Evolutionary conservation across 2,888 invertebrate species (phyloP).

Genomic region (Nowickia ferox): DNA sequence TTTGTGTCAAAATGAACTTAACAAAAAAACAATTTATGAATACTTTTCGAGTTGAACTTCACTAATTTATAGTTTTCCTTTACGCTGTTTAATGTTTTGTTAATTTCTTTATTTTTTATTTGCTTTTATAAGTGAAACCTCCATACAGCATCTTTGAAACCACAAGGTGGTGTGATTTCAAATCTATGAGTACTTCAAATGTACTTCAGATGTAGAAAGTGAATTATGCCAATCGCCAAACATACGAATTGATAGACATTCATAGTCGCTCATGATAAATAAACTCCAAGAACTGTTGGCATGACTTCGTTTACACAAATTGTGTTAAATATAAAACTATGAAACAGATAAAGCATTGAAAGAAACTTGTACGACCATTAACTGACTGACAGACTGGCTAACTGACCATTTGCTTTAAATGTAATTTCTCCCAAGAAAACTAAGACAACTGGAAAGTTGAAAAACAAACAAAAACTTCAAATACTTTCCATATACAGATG

Average conservation of each 20-base stretch:
- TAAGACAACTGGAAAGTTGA: slow-evolving; percentile 11
- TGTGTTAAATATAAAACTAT: background rate
- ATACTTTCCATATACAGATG: slow-evolving; percentile 20
- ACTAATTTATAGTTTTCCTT: background rate
- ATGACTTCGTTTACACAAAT: slow-evolving; percentile 47
- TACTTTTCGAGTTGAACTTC: background rate
- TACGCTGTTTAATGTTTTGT: background rate
- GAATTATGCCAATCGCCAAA: slow-evolving; percentile 25
- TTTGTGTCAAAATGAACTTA: too few relatives aligned
- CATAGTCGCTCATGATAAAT: slow-evolving; percentile 8
- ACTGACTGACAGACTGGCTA: slow-evolving; percentile 18
- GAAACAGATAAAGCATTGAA: slow-evolving; percentile 12
- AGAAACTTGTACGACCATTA: background rate
- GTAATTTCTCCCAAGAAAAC: slow-evolving; percentile 55
- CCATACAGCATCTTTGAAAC: slow-evolving; percentile 20
- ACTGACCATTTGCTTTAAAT: slow-evolving; percentile 52
- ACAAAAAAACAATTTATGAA: background rate
- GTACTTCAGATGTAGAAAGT: slow-evolving; percentile 58
- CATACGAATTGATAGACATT: slow-evolving; percentile 17
- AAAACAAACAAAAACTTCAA: slow-evolving; percentile 21
- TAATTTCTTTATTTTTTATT: too few relatives aligned
- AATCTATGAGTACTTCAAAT: slow-evolving; percentile 5
- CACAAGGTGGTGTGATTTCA: background rate
- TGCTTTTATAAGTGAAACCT: slow-evolving; percentile 3
- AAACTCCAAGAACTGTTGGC: slow-evolving; percentile 41